Evolutionary conservation across 2,113 vertebrate species (phyloP).

Genomic region (Azemiops feae): DNA sequence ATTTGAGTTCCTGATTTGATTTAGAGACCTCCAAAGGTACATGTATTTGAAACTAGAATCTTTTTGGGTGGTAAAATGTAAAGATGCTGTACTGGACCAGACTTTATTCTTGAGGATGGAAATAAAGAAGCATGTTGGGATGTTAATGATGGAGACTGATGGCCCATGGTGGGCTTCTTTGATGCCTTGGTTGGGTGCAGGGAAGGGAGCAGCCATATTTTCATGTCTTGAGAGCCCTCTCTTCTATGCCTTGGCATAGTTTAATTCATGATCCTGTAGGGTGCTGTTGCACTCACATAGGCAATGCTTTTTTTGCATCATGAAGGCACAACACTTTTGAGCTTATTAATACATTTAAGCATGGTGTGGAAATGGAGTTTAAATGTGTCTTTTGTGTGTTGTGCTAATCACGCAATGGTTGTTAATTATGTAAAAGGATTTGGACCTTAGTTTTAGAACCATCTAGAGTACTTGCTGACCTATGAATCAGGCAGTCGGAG

Average conservation of each 20-base stretch:
- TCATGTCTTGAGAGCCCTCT: too few species aligned
- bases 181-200: not conserved
- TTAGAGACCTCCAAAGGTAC: not conserved
- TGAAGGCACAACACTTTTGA: not conserved
- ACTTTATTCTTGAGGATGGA: not conserved
- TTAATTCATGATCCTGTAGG: too few species aligned
- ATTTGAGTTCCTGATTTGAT: not conserved
- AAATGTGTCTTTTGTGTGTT: not conserved
- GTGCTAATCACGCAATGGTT: not conserved
- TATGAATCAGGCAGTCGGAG: not conserved
- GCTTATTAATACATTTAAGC: not conserved
- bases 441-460: not conserved
- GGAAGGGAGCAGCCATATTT: not conserved
- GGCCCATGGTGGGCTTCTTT: not conserved
- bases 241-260: not conserved
- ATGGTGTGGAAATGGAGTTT: not conserved
- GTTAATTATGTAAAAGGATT: not conserved
- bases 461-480: not conserved
- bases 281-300: not conserved
- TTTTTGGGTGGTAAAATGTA: not conserved
- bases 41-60: not conserved
- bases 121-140: not conserved
- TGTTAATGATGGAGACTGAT: not conserved
- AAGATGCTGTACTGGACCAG: not conserved
- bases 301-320: not conserved